A percentile compares a stretch with the other conserved stretches of the same genome.
These are phyloP conservation scores for Acipenser oxyrinchus DNA, from an alignment of 2,797 vertebrate species.

Conservation along the genomic window DNA sequence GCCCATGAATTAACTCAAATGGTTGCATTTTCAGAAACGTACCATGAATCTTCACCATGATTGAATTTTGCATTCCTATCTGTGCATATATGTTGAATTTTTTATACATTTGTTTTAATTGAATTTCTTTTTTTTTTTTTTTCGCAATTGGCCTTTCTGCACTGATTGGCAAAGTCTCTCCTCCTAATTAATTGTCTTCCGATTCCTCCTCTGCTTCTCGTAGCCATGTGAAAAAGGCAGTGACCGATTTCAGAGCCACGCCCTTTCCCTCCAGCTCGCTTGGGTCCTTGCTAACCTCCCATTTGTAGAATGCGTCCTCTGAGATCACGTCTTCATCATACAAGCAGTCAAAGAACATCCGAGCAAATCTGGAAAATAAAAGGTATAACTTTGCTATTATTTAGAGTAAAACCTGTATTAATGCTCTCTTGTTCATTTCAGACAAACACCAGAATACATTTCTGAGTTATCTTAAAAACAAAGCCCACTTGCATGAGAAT, in stretches of 20 bases:
- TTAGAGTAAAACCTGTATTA: neutral
- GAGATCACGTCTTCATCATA: conserved; percentile 97
- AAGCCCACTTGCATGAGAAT: too few relatives aligned
- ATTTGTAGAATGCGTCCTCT: conserved; percentile 94
- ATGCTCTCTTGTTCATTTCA: too few relatives aligned
- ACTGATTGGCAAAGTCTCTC: conserved; percentile 25
- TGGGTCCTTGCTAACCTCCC: conserved; percentile 91
- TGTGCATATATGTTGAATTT: conserved; percentile 29
- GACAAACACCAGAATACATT: too few relatives aligned
- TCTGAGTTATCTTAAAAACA: too few relatives aligned
- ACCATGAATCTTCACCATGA: conserved; percentile 41
- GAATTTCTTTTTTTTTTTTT: conserved; percentile 29
- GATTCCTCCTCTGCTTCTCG: conserved; percentile 96
- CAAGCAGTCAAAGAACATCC: conserved; percentile 97
- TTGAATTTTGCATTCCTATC: conserved; percentile 12
- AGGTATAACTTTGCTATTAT: neutral
- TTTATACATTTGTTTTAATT: conserved; percentile 28
- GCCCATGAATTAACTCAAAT: conserved; percentile 71
- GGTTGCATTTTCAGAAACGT: conserved; percentile 71
- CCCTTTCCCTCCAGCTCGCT: conserved; percentile 88
- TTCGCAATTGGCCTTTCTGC: conserved; percentile 29
- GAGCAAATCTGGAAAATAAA: conserved; percentile 71
- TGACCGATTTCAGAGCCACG: conserved; percentile 90
- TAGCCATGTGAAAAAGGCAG: conserved; percentile 93
- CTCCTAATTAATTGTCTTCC: conserved; percentile 78